phyloP scores from a whole-genome alignment of 2,888 invertebrate genomes.

The Aphodius granarius region DNA sequence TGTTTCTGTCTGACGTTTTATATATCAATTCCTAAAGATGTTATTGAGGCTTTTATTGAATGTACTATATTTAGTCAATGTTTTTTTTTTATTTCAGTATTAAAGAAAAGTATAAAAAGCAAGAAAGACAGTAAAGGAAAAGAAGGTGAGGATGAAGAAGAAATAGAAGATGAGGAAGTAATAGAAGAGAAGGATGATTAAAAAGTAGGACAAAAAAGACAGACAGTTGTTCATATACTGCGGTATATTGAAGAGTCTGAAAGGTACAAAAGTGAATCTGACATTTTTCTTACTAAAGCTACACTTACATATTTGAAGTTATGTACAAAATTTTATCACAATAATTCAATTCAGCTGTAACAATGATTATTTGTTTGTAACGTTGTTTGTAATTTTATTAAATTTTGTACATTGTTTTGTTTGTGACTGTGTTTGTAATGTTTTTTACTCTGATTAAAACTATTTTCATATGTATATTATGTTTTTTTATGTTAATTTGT shows the following conservation, averaged over 20 bases:
- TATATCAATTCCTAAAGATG: too few species aligned
- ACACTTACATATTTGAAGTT: background rate
- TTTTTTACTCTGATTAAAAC: background rate
- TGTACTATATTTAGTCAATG: too few species aligned
- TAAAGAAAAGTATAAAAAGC: conserved; percentile 18
- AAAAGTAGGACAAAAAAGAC: conserved; percentile 24
- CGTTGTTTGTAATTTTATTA: background rate
- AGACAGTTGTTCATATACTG: background rate
- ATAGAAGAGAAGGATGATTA: conserved; percentile 34
- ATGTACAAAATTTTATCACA: background rate
- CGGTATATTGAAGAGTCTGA: background rate
- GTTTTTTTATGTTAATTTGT: background rate
- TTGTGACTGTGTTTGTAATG: background rate
- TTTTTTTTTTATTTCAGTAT: background rate
- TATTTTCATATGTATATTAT: background rate
- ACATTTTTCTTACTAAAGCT: background rate
- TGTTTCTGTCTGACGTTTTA: too few species aligned
- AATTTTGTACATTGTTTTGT: too few species aligned
- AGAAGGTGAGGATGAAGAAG: conserved; percentile 38
- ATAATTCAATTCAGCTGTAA: background rate
- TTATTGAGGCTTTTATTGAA: conserved; percentile 15
- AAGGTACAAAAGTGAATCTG: background rate
- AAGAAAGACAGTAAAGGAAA: conserved; percentile 37
- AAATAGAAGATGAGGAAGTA: conserved; percentile 37
- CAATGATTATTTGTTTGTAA: background rate